A percentile compares a stretch with the other conserved stretches of the same genome.
Conservation (phyloP, 92 coral and sea anemone species). For the Hydrozoanthus gracilis region DNA sequence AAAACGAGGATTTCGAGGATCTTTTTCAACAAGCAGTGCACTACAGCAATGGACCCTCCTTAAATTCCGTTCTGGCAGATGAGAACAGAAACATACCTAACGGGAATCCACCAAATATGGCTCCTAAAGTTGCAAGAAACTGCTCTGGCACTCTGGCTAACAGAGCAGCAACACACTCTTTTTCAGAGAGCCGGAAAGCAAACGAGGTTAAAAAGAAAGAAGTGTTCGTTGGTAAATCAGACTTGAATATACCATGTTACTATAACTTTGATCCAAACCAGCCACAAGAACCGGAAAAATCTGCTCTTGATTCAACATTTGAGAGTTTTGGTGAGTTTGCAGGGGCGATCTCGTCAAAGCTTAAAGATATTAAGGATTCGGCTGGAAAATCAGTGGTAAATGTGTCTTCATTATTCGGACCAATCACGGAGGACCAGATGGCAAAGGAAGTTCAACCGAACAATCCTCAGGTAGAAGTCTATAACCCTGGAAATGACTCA, state of each 20-base stretch:
- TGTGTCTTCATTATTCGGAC: conserved; percentile 66
- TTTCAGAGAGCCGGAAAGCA: background rate
- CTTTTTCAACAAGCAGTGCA: conserved; percentile 73
- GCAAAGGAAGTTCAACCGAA: background rate
- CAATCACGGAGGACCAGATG: conserved; percentile 23
- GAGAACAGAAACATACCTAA: conserved; percentile 57
- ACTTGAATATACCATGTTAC: conserved; percentile 73
- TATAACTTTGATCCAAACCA: conserved; percentile 65
- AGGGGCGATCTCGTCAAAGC: conserved; percentile 73
- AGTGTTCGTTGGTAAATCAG: conserved; percentile 48
- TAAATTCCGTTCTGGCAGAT: conserved; percentile 66
- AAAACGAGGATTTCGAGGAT: conserved; percentile 54
- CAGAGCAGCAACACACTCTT: background rate
- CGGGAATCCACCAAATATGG: conserved; percentile 61
- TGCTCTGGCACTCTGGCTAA: background rate
- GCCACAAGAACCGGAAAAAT: conserved; percentile 49
- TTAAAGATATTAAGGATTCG: conserved; percentile 62
- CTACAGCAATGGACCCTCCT: conserved; percentile 64
- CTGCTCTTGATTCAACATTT: conserved; percentile 46
- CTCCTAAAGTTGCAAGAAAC: conserved; percentile 5
- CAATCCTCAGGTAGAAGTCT: background rate
- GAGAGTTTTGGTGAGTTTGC: conserved; percentile 79
- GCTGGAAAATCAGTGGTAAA: conserved; percentile 79
- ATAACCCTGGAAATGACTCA: background rate
- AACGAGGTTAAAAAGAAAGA: conserved; percentile 21